A percentile compares a stretch with the other conserved stretches of the same genome.
These are phyloP conservation scores for Acanthopleura granulata DNA, from an alignment of 2,888 invertebrate species.

Conservation along the genomic window DNA sequence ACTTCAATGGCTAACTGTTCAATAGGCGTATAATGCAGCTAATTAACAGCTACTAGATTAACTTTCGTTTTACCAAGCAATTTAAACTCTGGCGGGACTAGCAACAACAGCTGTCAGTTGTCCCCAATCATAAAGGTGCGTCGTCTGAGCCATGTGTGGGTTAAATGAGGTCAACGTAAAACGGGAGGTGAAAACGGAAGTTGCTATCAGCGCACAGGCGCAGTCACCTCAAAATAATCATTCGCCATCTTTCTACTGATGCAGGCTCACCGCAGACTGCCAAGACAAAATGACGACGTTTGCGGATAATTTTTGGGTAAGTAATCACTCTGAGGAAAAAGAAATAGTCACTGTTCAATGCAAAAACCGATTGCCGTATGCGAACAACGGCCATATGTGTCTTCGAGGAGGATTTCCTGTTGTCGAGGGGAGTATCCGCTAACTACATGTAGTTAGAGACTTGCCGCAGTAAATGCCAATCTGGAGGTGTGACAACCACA, in stretches of 20 bases:
- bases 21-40: no score
- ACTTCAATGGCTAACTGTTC: no score
- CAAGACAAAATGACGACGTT: constrained; percentile 56
- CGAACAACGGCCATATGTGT: neutral
- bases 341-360: no score
- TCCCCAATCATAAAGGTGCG: no score
- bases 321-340: constrained; percentile 19
- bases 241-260: constrained; percentile 55
- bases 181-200: constrained; percentile 1
- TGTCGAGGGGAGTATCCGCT: neutral
- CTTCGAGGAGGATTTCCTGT: neutral
- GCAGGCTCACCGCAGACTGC: constrained; percentile 19
- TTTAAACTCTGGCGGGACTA: no score
- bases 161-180: no score
- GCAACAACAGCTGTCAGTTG: no score
- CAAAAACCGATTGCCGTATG: no score
- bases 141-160: no score
- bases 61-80: no score
- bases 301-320: constrained; percentile 65
- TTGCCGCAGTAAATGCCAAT: no score
- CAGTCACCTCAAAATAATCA: constrained; percentile 51
- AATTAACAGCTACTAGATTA: no score
- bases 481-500: neutral
- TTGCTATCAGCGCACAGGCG: constrained; percentile 53
- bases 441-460: neutral